Percentiles rank a stretch among this genome's conserved stretches.
These are phyloP conservation scores for Zaprionus lachaisei DNA, from an alignment of 1,140 invertebrate species.

Conservation along the genomic window DNA sequence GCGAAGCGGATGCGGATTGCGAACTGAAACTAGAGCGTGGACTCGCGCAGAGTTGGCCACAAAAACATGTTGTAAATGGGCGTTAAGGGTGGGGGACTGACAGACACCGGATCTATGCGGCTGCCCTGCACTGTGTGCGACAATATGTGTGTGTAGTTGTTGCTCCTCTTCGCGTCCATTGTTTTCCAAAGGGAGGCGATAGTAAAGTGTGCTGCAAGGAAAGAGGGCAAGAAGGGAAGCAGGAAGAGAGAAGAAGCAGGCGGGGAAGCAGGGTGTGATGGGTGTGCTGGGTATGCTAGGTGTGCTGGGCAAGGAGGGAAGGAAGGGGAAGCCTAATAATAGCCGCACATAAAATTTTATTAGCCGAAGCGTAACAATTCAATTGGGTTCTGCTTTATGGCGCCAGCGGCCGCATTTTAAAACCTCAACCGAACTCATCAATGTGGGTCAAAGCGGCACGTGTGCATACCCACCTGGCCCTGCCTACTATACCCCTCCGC, in stretches of 20 bases:
- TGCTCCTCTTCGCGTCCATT: background rate
- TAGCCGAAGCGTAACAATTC: conserved; percentile 76
- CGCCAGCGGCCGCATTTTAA: conserved; percentile 45
- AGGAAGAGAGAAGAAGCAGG: background rate
- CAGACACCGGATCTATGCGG: conserved; percentile 2
- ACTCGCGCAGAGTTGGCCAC: conserved; percentile 1
- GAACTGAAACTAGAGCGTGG: conserved; percentile 1
- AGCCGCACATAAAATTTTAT: conserved; percentile 81
- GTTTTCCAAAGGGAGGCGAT: conserved; percentile 1
- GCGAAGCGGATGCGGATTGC: conserved; percentile 29
- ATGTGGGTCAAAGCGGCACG: conserved; percentile 65
- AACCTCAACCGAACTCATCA: conserved; percentile 24
- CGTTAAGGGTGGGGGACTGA: background rate
- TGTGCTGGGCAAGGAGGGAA: background rate
- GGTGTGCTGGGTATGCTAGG: background rate
- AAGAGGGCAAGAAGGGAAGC: background rate
- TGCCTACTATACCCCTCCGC: background rate
- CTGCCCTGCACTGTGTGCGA: conserved; percentile 9
- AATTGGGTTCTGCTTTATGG: conserved; percentile 79
- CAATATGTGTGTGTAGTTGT: conserved; percentile 23
- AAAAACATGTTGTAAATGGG: conserved; percentile 23
- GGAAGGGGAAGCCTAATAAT: conserved; percentile 71
- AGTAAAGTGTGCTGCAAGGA: no score
- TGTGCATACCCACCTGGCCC: conserved; percentile 23
- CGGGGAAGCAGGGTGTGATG: background rate